Evolutionary conservation across 53 echinoderm and acorn worm genomes (phyloP).

Genomic region (Hippasteria phrygiana): DNA sequence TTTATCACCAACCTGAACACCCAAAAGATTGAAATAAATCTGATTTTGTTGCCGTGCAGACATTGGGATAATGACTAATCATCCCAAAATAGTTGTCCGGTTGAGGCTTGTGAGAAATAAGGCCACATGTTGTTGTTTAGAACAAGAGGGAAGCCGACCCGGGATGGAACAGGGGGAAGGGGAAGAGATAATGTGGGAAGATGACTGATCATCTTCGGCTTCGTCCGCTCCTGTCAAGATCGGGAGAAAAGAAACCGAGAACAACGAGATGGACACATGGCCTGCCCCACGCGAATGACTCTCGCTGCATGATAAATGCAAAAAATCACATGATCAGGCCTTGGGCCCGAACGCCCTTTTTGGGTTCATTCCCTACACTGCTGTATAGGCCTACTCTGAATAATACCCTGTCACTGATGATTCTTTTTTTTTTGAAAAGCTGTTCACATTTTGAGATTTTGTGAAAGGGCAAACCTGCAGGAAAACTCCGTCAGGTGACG

Average conservation of each 20-base stretch:
- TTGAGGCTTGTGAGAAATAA: background rate
- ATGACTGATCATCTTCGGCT: background rate
- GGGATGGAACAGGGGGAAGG: background rate
- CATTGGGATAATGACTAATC: background rate
- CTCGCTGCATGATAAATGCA: slow-evolving; percentile 13
- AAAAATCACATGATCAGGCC: background rate
- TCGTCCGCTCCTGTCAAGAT: background rate
- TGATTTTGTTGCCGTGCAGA: too few relatives aligned
- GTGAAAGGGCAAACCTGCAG: background rate
- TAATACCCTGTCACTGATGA: too few relatives aligned
- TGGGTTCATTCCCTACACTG: too few relatives aligned
- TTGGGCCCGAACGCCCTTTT: background rate
- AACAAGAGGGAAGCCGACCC: background rate
- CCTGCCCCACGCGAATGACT: background rate
- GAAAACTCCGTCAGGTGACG: slow-evolving; percentile 10
- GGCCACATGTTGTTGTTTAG: background rate
- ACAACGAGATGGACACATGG: background rate
- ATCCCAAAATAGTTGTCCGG: background rate
- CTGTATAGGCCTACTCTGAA: too few relatives aligned
- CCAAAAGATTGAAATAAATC: too few relatives aligned
- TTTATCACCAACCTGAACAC: too few relatives aligned
- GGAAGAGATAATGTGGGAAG: background rate
- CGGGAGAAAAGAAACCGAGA: background rate
- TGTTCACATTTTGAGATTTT: too few relatives aligned
- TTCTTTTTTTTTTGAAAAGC: too few relatives aligned